phyloP scores from a whole-genome alignment of 2,113 vertebrate genomes.

The Salvelinus alpinus region DNA sequence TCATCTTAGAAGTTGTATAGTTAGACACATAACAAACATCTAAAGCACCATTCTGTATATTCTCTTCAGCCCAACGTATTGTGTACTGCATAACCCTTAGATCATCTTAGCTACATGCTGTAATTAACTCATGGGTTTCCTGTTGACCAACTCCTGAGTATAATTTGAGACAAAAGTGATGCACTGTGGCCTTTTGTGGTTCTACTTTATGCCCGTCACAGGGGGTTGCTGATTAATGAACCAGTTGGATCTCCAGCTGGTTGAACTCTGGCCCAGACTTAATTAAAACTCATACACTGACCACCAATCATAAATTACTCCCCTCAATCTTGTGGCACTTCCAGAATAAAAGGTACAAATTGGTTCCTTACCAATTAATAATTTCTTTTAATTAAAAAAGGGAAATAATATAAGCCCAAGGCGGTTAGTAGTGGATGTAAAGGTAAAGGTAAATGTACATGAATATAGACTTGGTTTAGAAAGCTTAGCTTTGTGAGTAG shows the following conservation, averaged over 20 bases:
- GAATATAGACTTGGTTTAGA: too few relatives aligned
- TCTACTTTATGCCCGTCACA: slow-evolving; percentile 5
- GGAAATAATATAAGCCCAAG: background rate
- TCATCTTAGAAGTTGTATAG: background rate
- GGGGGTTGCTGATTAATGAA: slow-evolving; percentile 65
- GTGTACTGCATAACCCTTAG: too few relatives aligned
- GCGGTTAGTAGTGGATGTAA: background rate
- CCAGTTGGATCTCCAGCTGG: slow-evolving; percentile 57
- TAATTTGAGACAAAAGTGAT: slow-evolving; percentile 57
- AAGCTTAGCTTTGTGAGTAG: too few relatives aligned
- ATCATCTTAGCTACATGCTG: background rate
- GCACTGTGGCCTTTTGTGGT: slow-evolving; percentile 52
- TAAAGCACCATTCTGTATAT: too few relatives aligned
- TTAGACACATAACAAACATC: too few relatives aligned
- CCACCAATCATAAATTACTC: slow-evolving; percentile 69
- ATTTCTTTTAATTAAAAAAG: background rate
- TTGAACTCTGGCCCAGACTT: slow-evolving; percentile 63
- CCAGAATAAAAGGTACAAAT: slow-evolving; percentile 52
- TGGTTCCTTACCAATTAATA: slow-evolving; percentile 46
- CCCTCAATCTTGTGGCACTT: slow-evolving; percentile 52
- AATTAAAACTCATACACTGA: slow-evolving; percentile 68
- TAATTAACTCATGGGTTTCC: slow-evolving; percentile 40
- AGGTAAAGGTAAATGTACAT: too few relatives aligned
- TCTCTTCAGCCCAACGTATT: too few relatives aligned
- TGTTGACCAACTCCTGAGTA: slow-evolving; percentile 40